Base-by-base conservation (phyloP, 2,888 invertebrate species). In the Leptogaster cylindrica region DNA sequence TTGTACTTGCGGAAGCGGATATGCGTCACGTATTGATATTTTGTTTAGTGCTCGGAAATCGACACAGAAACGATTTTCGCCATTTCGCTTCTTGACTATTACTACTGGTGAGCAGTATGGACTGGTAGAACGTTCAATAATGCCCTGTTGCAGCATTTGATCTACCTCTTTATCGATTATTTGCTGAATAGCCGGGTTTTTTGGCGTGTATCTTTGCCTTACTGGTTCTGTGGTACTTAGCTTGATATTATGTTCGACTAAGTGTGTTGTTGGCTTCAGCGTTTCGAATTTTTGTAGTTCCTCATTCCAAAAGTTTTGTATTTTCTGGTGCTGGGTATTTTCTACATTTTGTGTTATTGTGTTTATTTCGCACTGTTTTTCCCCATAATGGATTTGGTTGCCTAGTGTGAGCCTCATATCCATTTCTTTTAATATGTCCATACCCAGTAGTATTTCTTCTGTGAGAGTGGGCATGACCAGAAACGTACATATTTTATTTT, bases 81-180 rank as follows among this genome's bases (percentile, higher is more conserved):
- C n/a, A n/a, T n/a, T n/a, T n/a, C n/a, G n/a, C n/a, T n/a, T n/a
- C n/a, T n/a, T n/a, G 3, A 16, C 28, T 14, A 52, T 16, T 10
- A 31, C 51, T n/a, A 12, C 16, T 14, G 51, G 51, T 16, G 51
- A 52, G 16, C 51, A 31, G 31, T 50, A 25, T 3, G 50, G 50
- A 25, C 50, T 50, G 8, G 10, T 50, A 8, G 50, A 50, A 2
- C 25, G 20, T 50, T 50, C 50, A 23, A 50, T 50, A 5, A 5
- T 41, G 10, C 5, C 12, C 6, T 23, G 20, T 50, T 25, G 10
- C n/a, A 50, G n/a, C 25, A 50, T 23, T 23, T 25, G 7, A 1
- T 23, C 25, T 23, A 50, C 20, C n/a, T 50, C 23, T 5, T 50
- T 14, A 1, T 18, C n/a, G 20, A 50, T 50, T 23, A 50, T 20